phyloP scores from a whole-genome alignment of 2,113 vertebrate species.

The Gallinago media region DNA sequence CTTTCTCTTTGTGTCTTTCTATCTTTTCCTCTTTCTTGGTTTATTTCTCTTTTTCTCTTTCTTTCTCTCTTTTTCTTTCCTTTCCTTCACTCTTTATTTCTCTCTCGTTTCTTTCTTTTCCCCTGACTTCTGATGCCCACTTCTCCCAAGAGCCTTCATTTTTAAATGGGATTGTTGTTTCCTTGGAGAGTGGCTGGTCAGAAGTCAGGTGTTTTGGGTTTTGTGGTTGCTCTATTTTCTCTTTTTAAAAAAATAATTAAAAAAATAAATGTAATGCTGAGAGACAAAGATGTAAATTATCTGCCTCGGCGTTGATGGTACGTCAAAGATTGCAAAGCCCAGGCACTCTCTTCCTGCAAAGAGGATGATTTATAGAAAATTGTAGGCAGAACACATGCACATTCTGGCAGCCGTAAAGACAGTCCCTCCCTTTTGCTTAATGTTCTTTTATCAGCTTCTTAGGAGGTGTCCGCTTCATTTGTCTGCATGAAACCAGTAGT shows the following conservation, averaged over 20 bases:
- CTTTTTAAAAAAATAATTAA: not conserved
- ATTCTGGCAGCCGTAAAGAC: constrained; percentile 64
- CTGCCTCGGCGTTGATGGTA: constrained; percentile 63
- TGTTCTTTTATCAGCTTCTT: constrained; percentile 73
- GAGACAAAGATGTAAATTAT: constrained; percentile 81
- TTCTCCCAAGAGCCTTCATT: constrained; percentile 30
- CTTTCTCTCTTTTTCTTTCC: too few species aligned
- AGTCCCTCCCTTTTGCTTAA: constrained; percentile 63
- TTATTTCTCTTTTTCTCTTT: not conserved
- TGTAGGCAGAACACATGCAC: constrained; percentile 70
- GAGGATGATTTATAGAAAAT: constrained; percentile 79
- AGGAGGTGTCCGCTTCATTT: constrained; percentile 61
- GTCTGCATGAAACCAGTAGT: constrained; percentile 46
- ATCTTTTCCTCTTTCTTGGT: not conserved
- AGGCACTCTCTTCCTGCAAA: constrained; percentile 65
- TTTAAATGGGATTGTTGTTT: constrained; percentile 54
- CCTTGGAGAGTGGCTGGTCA: constrained; percentile 29
- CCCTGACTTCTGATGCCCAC: not conserved
- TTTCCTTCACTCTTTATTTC: not conserved
- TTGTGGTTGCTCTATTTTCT: not conserved
- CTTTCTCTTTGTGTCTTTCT: not conserved
- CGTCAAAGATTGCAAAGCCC: constrained; percentile 71
- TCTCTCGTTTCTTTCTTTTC: not conserved
- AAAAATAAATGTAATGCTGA: not conserved
- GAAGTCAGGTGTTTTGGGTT: constrained; percentile 39